phyloP scores from a whole-genome alignment of 1,140 invertebrate species.

The Drosophila aff. region DNA sequence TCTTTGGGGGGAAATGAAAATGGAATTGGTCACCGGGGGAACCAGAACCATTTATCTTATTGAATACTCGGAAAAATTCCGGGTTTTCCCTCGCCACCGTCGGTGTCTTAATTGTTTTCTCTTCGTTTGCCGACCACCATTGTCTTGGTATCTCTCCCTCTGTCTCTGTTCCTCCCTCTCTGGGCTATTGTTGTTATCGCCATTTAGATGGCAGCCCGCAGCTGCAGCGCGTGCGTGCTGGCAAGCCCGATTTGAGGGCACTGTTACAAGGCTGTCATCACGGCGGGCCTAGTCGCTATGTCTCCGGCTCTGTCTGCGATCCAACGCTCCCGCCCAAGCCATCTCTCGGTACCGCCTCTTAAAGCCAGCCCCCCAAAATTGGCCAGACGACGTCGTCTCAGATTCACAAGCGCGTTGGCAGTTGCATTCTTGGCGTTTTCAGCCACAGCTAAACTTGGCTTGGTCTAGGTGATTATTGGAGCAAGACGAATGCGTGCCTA shows the following conservation, averaged over 20 bases:
- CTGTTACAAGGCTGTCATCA: slow-evolving; percentile 73
- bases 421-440: slow-evolving; percentile 62
- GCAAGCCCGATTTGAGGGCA: slow-evolving; percentile 72
- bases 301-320: slow-evolving; percentile 38
- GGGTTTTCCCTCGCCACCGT: slow-evolving; percentile 6
- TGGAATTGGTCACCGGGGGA: slow-evolving; percentile 32
- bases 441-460: slow-evolving; percentile 56
- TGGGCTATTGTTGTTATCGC: slow-evolving; percentile 30
- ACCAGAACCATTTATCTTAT: slow-evolving; percentile 46
- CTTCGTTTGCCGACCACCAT: slow-evolving; percentile 14
- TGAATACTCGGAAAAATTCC: slow-evolving; percentile 43
- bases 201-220: slow-evolving; percentile 38
- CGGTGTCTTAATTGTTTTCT: slow-evolving; percentile 38
- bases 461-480: slow-evolving; percentile 73
- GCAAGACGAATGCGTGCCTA: slow-evolving; percentile 66
- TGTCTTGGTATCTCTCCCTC: slow-evolving; percentile 8
- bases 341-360: background rate
- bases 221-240: slow-evolving; percentile 68
- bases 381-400: slow-evolving; percentile 55
- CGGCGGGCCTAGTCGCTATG: slow-evolving; percentile 42
- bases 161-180: background rate
- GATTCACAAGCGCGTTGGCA: slow-evolving; percentile 59
- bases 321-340: background rate
- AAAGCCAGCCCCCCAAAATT: slow-evolving; percentile 41
- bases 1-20: slow-evolving; percentile 15